Percentiles rank a stretch among this genome's conserved stretches.
phyloP scores from a whole-genome alignment of 2,797 vertebrate genomes.

The Xenops minutus region DNA sequence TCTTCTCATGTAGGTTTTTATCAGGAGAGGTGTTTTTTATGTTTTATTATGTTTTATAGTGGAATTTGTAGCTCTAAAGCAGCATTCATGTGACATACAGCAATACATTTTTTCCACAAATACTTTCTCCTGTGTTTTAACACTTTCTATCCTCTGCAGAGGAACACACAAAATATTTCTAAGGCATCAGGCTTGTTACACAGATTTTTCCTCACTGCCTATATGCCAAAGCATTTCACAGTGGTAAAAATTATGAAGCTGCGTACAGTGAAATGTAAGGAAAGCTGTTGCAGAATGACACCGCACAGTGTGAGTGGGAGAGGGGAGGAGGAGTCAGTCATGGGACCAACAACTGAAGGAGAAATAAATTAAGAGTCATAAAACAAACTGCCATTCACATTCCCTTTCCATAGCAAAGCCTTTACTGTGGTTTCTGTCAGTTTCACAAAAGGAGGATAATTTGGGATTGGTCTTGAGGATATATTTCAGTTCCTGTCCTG shows the following conservation, averaged over 20 bases:
- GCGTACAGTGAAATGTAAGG: not conserved
- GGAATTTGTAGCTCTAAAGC: not conserved
- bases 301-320: not conserved
- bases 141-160: not conserved
- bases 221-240: slow-evolving; percentile 4
- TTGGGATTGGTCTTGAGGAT: not conserved
- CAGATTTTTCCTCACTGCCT: slow-evolving; percentile 24
- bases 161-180: slow-evolving; percentile 7
- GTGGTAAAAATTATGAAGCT: not conserved
- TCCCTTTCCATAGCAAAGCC: not conserved
- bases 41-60: not conserved
- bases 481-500: not conserved
- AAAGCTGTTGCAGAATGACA: slow-evolving; percentile 23
- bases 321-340: slow-evolving; percentile 10
- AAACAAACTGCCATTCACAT: slow-evolving; percentile 45
- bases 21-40: not conserved
- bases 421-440: not conserved
- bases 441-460: slow-evolving; percentile 5
- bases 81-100: not conserved
- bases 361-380: slow-evolving; percentile 53
- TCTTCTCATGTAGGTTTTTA: not conserved
- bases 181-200: not conserved
- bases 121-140: not conserved
- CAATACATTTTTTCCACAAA: not conserved
- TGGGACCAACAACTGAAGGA: slow-evolving; percentile 6